Evolutionary conservation across 2,888 invertebrate species (phyloP), one percentile per base, ranked within the genome.

Genomic region (Peribatodes rhomboidaria): DNA sequence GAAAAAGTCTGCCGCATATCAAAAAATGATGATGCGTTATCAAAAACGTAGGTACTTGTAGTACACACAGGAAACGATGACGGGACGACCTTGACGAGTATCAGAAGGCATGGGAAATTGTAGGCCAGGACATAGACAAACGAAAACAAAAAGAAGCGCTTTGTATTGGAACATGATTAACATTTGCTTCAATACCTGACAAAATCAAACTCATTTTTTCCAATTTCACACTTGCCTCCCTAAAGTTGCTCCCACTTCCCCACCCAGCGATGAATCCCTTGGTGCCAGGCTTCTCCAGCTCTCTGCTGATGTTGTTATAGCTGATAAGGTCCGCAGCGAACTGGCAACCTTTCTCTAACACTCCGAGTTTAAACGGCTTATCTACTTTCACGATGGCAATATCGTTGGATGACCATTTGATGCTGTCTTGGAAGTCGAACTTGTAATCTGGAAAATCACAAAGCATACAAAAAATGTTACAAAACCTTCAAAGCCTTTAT

Each of bases 371-470:
- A 72, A 93, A 92, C 0, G 89, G 84, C 58, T 78, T 89, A 59
- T 92, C 85, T 2, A 92, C 92, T 81, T 89, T 91, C 0, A 93
- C 89, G 35, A 93, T 88, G 0, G 92, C 92, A 46, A 93, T 93
- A 50, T 93, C 92, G 70, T 93, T 93, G 0, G 92, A 88, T 0
- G 92, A 91, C 92, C 92, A 93, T 70, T 92, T 92, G 59, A 90
- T 85, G 62, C 91, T 92, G 76, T 93, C 92, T 88, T 91, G 89
- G 79, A 92, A 92, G 76, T 92, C 92, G 68, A 92, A 93, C 71
- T 92, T 92, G 78, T 93, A 93, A 54, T 92, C 92, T 92, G 71
- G 0, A 76, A 78, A 61, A 20, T 13, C 2, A 18, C 14, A 18
- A 0, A 16, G 18, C 13, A 2, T 4, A 9, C 7, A 20, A 13